Percentiles rank a stretch among this genome's conserved stretches.
phyloP scores from a whole-genome alignment of 2,797 vertebrate species.

The Artibeus jamaicensis region DNA sequence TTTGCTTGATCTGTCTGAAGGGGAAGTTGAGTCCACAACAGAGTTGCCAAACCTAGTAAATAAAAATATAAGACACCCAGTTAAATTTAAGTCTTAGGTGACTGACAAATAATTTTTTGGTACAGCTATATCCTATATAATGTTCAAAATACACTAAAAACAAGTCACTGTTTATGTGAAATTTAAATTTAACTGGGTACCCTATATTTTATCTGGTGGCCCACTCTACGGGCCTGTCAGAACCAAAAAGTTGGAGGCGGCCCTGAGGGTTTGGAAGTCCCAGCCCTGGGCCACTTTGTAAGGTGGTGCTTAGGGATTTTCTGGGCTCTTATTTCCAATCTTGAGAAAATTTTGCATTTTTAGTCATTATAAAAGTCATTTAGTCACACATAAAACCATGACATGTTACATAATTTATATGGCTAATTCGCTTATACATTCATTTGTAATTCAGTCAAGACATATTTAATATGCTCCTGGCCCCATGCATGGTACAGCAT shows the following conservation, averaged over 20 bases:
- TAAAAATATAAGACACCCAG: not conserved
- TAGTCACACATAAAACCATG: not conserved
- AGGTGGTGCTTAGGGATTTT: not conserved
- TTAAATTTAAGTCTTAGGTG: constrained; percentile 8
- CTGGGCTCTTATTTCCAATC: not conserved
- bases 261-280: not conserved
- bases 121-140: not conserved
- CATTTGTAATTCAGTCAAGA: not conserved
- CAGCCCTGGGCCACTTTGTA: not conserved
- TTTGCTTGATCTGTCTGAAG: not conserved
- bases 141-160: not conserved
- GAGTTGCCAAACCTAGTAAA: not conserved
- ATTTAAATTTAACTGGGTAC: not conserved
- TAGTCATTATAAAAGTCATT: not conserved
- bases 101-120: not conserved
- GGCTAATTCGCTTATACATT: not conserved
- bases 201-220: not conserved
- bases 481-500: not conserved
- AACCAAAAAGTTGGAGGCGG: not conserved
- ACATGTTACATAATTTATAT: not conserved
- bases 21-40: not conserved
- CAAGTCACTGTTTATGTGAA: not conserved
- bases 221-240: not conserved
- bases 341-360: not conserved
- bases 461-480: not conserved